Percentiles rank a stretch among this genome's conserved stretches.
phyloP scores from a whole-genome alignment of 2,113 vertebrate species.

The Entomyzon cyanotis region DNA sequence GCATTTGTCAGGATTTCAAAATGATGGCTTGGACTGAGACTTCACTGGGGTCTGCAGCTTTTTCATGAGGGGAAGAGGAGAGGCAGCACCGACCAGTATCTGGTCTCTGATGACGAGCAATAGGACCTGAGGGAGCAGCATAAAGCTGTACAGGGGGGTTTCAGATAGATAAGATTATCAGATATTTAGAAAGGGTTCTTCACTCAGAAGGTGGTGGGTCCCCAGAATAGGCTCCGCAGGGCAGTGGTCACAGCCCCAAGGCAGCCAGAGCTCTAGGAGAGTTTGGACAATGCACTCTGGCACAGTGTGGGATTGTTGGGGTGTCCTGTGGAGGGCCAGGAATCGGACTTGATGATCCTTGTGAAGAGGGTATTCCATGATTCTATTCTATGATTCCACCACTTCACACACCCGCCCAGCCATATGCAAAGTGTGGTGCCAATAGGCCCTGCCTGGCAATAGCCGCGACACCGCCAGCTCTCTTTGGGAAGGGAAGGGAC shows the following conservation, averaged over 20 bases:
- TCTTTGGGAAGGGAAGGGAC: fast-evolving
- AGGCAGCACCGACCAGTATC: not conserved
- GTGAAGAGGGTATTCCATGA: not conserved
- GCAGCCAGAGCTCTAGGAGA: not conserved
- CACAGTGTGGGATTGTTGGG: fast-evolving
- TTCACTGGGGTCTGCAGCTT: not conserved
- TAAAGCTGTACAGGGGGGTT: not conserved
- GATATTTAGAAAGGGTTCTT: not conserved
- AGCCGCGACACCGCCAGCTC: too few relatives aligned
- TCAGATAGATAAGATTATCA: not conserved
- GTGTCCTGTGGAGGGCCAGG: not conserved
- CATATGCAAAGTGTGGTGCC: fast-evolving
- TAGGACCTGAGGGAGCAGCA: not conserved
- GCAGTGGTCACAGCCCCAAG: not conserved
- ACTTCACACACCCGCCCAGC: not conserved
- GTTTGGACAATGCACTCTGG: not conserved
- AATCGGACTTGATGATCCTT: not conserved
- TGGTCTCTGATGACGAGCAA: not conserved
- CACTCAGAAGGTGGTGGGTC: not conserved
- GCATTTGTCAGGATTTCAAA: not conserved
- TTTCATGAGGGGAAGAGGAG: not conserved
- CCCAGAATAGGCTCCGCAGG: not conserved
- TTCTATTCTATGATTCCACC: not conserved
- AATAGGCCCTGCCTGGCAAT: not conserved
- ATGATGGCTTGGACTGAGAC: fast-evolving